Conservation (phyloP, 2,113 vertebrate species). For the Pseudopodoces humilis region DNA sequence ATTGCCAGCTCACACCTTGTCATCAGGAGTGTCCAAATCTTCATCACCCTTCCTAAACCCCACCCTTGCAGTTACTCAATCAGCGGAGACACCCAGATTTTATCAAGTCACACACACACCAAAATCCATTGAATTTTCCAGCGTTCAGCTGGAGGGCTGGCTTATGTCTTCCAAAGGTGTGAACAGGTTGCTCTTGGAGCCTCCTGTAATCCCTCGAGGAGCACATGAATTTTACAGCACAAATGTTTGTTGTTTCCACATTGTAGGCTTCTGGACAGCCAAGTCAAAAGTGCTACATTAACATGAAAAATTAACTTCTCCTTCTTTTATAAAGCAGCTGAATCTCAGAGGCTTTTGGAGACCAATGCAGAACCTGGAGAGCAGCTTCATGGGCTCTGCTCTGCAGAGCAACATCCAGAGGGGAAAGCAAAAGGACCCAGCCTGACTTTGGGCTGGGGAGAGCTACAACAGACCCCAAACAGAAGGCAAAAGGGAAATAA, state of each 20-base stretch:
- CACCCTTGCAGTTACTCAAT: background rate
- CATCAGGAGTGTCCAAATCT: background rate
- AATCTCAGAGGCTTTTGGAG: background rate
- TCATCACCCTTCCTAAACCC: background rate
- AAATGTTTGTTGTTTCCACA: background rate
- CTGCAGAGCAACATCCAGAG: background rate
- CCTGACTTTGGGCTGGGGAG: background rate
- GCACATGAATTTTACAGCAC: background rate
- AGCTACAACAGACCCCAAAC: background rate
- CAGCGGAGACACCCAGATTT: background rate
- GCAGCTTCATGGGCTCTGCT: background rate
- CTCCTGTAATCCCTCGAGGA: background rate
- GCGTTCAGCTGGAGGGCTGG: background rate
- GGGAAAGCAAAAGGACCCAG: background rate
- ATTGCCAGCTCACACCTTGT: background rate
- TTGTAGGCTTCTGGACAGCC: background rate
- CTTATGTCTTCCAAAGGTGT: background rate
- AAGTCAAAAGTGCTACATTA: background rate
- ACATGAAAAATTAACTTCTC: background rate
- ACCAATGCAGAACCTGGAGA: background rate
- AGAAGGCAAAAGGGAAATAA: background rate
- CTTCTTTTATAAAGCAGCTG: background rate
- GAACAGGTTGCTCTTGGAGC: background rate
- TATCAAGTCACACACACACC: background rate
- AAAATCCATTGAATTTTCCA: background rate